Percentiles rank a stretch among this genome's conserved stretches.
phyloP scores from a whole-genome alignment of 2,113 vertebrate species.

The Trogon surrucura region DNA sequence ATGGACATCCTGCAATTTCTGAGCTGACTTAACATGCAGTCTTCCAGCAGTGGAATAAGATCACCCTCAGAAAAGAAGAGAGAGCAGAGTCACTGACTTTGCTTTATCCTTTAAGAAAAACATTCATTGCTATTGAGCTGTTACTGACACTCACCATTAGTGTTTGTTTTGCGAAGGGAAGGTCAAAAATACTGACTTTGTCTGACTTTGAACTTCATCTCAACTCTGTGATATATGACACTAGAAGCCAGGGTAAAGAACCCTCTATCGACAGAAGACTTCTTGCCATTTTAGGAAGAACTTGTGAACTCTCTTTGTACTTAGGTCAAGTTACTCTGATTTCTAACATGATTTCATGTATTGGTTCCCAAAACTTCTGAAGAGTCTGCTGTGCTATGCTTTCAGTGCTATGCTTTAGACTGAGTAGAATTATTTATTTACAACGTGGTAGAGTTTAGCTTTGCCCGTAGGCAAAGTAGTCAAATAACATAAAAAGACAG shows the following conservation, averaged over 20 bases:
- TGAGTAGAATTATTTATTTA: neutral
- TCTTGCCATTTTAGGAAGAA: constrained; percentile 56
- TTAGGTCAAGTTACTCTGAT: constrained; percentile 35
- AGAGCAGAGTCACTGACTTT: neutral
- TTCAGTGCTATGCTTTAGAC: neutral
- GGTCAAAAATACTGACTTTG: constrained; percentile 40
- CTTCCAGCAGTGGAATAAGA: neutral
- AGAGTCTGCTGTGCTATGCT: neutral
- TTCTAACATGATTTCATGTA: constrained; percentile 11
- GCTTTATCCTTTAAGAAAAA: constrained; percentile 30
- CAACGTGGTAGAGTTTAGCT: neutral
- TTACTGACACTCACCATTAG: constrained; percentile 20
- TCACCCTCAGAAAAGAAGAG: neutral
- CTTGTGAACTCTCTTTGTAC: neutral
- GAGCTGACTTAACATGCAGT: neutral
- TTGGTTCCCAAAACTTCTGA: constrained; percentile 28
- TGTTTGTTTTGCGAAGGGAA: constrained; percentile 40
- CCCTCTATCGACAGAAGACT: neutral
- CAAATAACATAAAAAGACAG: neutral
- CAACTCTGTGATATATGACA: constrained; percentile 10
- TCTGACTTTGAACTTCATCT: constrained; percentile 60
- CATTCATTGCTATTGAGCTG: neutral
- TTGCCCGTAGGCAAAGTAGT: neutral
- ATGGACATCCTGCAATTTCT: neutral
- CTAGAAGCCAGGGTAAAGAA: constrained; percentile 1